Conservation (phyloP, 2,888 invertebrate species). For the Caenorhabditis doughertyi region DNA sequence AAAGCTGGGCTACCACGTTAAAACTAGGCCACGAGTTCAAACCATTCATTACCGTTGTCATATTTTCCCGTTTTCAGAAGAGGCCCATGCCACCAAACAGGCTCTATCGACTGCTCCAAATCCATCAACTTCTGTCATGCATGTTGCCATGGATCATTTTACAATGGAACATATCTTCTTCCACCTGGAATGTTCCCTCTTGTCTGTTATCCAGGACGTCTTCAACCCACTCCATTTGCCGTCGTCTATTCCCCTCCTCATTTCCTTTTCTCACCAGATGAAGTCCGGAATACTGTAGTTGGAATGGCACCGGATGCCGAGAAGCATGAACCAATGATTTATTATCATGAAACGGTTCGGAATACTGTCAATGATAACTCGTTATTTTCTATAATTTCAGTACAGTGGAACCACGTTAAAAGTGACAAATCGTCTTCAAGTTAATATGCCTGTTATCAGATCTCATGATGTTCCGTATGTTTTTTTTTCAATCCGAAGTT, state of each 20-base stretch:
- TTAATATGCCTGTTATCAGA: conserved; percentile 73
- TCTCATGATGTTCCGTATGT: conserved; percentile 69
- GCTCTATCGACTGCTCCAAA: conserved; percentile 70
- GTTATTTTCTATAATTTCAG: conserved; percentile 70
- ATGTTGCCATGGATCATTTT: conserved; percentile 71
- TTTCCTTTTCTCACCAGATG: conserved; percentile 73
- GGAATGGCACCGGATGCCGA: conserved; percentile 68
- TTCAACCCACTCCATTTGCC: conserved; percentile 74
- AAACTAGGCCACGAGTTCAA: too few species aligned
- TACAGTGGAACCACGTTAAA: conserved; percentile 72
- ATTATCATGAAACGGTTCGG: conserved; percentile 71
- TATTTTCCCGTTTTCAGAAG: conserved; percentile 50
- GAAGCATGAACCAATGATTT: conserved; percentile 70
- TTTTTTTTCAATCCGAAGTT: background rate
- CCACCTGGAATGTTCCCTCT: conserved; percentile 75
- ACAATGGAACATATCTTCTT: conserved; percentile 67
- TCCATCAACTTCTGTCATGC: conserved; percentile 74
- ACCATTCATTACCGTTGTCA: background rate
- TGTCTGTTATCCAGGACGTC: conserved; percentile 73
- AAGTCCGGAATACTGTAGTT: conserved; percentile 69
- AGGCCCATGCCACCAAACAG: conserved; percentile 48
- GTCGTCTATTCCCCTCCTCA: conserved; percentile 79
- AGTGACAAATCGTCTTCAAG: conserved; percentile 73
- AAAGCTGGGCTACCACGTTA: too few species aligned
- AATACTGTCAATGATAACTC: background rate